Evolutionary conservation across 2,797 vertebrate species (phyloP), one percentile per base, ranked within the genome.

Genomic region (Platyrinchus mystaceus): DNA sequence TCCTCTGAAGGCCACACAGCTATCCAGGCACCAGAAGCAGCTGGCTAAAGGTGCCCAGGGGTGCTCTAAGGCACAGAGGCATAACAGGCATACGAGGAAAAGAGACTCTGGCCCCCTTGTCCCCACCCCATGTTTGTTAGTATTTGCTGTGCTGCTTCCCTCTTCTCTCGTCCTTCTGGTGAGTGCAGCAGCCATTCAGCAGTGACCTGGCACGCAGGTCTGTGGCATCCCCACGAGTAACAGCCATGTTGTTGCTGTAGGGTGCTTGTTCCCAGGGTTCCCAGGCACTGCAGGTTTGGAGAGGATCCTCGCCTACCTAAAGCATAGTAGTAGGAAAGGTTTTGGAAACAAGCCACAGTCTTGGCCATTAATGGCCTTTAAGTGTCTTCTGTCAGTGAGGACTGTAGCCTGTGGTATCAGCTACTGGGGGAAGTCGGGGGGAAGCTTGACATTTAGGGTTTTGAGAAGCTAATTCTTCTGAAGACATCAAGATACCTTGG

Each of bases 101-200:
- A 19, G 50, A 64, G 21, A 47, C 44, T 83, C 27, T 75, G 74
- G 4, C 68, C 22, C 20, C 59, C 36, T 56, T 74, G 52, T 53
- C 8, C 6, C 30, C 39, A n/a, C 4, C 3, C 12, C 9, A 2
- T 41, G 34, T 77, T 41, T 63, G 46, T 64, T 76, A 59, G 59
- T 6, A 4, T 71, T 74, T 59, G 23, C 43, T 67, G 14, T 84
- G 74, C 74, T 70, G 24, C 9, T 76, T 76, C 36, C 14, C 47
- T 68, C 41, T 85, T 30, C 44, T 78, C 16, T 49, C 46, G 9
- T 58, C 36, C 47, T 60, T 68, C 20, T 50, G 28, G 24, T 60
- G 60, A 69, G 18, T 15, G 28, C 7, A 26, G 13, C 6, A 5
- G 59, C 46, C 0, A 0, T 66, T 47, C 10, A 13, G 21, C 62